Conservation (phyloP, 2,797 vertebrate genomes). For the Heliangelus exortis region DNA sequence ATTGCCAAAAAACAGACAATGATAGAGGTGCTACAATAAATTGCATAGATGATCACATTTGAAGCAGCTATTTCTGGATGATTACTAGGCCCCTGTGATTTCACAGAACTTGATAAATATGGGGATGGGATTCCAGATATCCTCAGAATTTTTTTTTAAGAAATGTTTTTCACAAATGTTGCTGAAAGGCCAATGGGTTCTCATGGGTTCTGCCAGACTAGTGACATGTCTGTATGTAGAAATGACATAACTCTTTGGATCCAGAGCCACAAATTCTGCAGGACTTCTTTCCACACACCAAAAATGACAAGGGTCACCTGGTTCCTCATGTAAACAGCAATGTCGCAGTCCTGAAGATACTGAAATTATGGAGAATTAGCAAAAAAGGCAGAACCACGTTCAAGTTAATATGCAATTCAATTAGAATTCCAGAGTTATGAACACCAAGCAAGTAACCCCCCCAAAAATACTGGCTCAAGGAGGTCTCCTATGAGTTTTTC, state of each 20-base stretch:
- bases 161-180: not conserved
- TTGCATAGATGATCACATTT: not conserved
- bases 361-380: too few relatives aligned
- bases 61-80: not conserved
- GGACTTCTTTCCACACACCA: not conserved
- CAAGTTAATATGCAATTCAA: too few relatives aligned
- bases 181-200: rapidly evolving
- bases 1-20: not conserved
- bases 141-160: too few relatives aligned
- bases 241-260: not conserved
- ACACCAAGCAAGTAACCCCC: too few relatives aligned
- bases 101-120: not conserved
- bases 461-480: too few relatives aligned
- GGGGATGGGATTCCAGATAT: not conserved
- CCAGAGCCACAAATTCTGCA: not conserved
- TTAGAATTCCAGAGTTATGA: too few relatives aligned
- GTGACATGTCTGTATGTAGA: not conserved
- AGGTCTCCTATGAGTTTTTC: too few relatives aligned
- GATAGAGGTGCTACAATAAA: not conserved
- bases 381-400: too few relatives aligned
- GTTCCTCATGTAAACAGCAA: too few relatives aligned
- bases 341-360: too few relatives aligned
- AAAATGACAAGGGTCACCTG: not conserved
- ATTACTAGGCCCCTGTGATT: not conserved
- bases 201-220: not conserved